Evolutionary conservation across 2,888 invertebrate genomes (phyloP).

Genomic region (Scaptomyza reducta): DNA sequence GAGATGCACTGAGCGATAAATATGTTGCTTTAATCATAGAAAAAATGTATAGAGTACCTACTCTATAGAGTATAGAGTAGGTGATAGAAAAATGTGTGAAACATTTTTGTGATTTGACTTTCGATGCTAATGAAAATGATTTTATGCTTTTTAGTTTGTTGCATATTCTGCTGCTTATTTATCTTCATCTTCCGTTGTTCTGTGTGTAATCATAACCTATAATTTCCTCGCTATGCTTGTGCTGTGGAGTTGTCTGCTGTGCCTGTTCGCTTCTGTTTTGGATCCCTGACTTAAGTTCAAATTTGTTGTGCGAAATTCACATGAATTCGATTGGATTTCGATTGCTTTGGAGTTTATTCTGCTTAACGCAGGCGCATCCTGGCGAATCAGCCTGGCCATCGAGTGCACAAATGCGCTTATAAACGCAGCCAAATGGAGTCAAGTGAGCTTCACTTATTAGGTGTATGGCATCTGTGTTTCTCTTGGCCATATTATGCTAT

Average conservation of each 20-base stretch:
- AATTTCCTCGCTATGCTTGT: neutral
- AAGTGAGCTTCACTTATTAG: slow-evolving; percentile 16
- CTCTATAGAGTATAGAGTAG: too few relatives aligned
- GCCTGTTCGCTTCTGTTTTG: too few relatives aligned
- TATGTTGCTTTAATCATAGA: neutral
- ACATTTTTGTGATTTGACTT: too few relatives aligned
- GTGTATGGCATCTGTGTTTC: neutral
- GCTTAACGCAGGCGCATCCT: slow-evolving; percentile 10
- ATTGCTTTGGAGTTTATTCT: slow-evolving; percentile 4
- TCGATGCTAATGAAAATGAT: neutral
- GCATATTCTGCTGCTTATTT: neutral
- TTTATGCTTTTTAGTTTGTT: neutral
- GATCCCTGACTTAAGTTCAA: slow-evolving; percentile 31
- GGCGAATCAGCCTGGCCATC: slow-evolving; percentile 41
- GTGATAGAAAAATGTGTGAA: too few relatives aligned
- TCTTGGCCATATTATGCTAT: slow-evolving; percentile 4
- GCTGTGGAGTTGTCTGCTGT: slow-evolving; percentile 9
- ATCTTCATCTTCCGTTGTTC: too few relatives aligned
- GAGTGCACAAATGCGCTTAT: slow-evolving; percentile 54
- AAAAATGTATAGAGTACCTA: too few relatives aligned
- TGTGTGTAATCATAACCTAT: neutral
- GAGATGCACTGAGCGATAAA: slow-evolving; percentile 3
- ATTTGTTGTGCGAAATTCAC: slow-evolving; percentile 37
- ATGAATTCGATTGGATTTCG: slow-evolving; percentile 34
- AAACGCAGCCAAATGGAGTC: slow-evolving; percentile 56